Evolutionary conservation across 2,113 vertebrate species (phyloP).

Genomic region (Ctenodactylus gundi): DNA sequence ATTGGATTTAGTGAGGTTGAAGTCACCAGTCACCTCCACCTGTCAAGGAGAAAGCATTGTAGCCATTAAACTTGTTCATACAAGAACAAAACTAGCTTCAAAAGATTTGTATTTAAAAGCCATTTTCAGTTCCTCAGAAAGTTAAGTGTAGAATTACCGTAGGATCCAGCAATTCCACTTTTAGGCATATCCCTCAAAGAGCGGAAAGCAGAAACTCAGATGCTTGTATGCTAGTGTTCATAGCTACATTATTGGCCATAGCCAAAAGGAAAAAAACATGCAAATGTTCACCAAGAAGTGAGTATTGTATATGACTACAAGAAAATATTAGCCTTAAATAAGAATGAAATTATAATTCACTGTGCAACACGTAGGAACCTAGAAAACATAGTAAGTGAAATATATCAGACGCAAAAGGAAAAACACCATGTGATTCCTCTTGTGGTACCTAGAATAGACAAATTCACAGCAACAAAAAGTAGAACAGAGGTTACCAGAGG

Average conservation of each 20-base stretch:
- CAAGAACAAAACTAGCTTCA: conserved; percentile 35
- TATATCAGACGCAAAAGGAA: conserved; percentile 15
- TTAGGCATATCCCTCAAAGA: background rate
- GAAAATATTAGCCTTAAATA: conserved; percentile 26
- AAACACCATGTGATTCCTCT: background rate
- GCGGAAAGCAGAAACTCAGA: conserved; percentile 18
- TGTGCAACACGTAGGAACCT: background rate
- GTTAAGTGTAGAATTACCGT: background rate
- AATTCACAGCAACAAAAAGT: background rate
- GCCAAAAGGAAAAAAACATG: background rate
- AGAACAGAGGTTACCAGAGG: background rate
- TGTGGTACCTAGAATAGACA: background rate
- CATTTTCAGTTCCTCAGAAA: conserved; percentile 16
- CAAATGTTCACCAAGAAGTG: background rate
- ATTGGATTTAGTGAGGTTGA: background rate
- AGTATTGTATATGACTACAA: background rate
- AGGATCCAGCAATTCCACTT: conserved; percentile 24
- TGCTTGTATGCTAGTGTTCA: background rate
- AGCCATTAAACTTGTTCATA: background rate
- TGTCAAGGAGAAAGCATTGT: background rate
- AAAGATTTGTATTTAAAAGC: conserved; percentile 11
- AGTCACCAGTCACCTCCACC: background rate
- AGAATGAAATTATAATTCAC: conserved; percentile 5
- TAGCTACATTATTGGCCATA: background rate
- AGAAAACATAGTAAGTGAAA: conserved; percentile 36